These are phyloP conservation scores for Andrena flavipes DNA, from an alignment of 2,888 invertebrate species.

Conservation along the genomic window DNA sequence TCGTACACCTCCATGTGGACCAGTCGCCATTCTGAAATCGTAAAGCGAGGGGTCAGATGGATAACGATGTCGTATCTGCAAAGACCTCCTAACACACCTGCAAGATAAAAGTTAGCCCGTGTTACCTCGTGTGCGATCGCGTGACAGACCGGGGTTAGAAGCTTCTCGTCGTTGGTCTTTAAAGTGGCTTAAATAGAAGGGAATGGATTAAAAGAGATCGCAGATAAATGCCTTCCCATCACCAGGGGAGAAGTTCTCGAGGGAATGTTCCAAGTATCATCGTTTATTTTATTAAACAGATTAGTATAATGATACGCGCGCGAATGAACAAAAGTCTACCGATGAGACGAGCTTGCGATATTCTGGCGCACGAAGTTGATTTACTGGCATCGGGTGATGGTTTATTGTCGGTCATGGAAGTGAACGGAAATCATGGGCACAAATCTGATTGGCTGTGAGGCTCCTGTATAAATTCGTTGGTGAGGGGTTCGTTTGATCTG, in stretches of 20 bases:
- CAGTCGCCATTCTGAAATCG: constrained; percentile 1
- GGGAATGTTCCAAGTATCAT: constrained; percentile 14
- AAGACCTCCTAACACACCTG: not conserved
- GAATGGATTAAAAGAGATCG: not conserved
- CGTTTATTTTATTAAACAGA: constrained; percentile 34
- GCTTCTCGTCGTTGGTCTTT: not conserved
- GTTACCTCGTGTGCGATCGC: not conserved
- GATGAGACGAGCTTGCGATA: not conserved
- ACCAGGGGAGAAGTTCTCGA: not conserved
- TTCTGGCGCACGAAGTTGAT: not conserved
- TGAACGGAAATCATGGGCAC: not conserved
- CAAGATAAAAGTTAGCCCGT: not conserved
- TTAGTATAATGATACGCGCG: constrained; percentile 19
- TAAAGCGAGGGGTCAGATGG: not conserved
- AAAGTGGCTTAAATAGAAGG: not conserved
- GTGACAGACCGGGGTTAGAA: not conserved
- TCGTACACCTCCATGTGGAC: not conserved
- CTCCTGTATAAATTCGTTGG: not conserved
- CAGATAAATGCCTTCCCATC: not conserved
- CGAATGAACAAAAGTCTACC: not conserved
- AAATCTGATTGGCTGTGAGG: not conserved
- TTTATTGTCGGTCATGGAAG: constrained; percentile 1
- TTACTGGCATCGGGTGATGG: not conserved
- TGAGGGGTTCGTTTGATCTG: not conserved
- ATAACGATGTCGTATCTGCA: not conserved